Conservation (phyloP, 2,113 vertebrate genomes). For the Probosciger aterrimus region DNA sequence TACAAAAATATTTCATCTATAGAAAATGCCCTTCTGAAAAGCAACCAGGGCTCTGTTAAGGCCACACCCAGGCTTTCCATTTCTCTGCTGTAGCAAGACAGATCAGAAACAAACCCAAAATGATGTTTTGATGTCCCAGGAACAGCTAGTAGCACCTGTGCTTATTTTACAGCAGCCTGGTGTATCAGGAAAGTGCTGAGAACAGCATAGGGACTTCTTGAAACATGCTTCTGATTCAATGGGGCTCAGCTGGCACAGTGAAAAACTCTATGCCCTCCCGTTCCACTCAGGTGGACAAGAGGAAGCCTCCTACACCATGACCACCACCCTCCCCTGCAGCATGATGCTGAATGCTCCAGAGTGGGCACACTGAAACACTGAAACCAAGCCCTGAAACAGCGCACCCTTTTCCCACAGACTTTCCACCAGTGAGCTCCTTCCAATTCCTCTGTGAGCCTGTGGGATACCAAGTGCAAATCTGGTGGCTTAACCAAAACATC, state of each 20-base stretch:
- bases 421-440: slow-evolving; percentile 2
- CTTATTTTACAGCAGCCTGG: slow-evolving; percentile 52
- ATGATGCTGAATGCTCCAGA: background rate
- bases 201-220: slow-evolving; percentile 26
- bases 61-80: slow-evolving; percentile 60
- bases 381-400: background rate
- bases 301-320: background rate
- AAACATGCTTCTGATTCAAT: slow-evolving; percentile 24
- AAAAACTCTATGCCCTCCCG: background rate
- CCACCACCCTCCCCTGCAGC: background rate
- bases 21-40: slow-evolving; percentile 74
- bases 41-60: slow-evolving; percentile 70
- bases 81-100: slow-evolving; percentile 49
- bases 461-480: slow-evolving; percentile 31
- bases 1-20: slow-evolving; percentile 72
- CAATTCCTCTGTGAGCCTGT: background rate
- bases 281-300: background rate
- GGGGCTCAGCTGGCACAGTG: slow-evolving; percentile 66
- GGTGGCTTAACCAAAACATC: slow-evolving; percentile 7
- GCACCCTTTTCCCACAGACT: background rate
- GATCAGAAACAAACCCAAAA: slow-evolving; percentile 33
- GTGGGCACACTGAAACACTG: background rate
- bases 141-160: slow-evolving; percentile 61
- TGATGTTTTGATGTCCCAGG: slow-evolving; percentile 38
- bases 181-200: slow-evolving; percentile 25